phyloP scores from a whole-genome alignment of 2,797 vertebrate genomes.

The Gymnoscopelus microlampas region DNA sequence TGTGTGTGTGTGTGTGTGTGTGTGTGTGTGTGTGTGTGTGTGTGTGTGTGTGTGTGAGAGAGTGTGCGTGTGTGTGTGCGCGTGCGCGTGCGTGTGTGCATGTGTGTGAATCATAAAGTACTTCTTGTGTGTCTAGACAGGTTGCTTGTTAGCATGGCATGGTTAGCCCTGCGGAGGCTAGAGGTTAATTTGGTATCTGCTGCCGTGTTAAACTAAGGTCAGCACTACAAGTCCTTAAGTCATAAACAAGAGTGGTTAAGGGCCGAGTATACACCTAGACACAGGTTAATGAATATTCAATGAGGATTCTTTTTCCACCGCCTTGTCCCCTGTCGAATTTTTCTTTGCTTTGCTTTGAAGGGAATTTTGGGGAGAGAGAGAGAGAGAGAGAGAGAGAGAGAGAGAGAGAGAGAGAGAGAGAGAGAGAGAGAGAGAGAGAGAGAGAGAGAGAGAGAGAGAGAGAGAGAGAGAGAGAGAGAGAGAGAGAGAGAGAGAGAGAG shows the following conservation, averaged over 20 bases:
- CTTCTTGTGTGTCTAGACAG: conserved; percentile 85
- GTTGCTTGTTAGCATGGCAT: conserved; percentile 88
- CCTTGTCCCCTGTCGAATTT: conserved; percentile 53
- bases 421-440: conserved; percentile 44
- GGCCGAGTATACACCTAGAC: conserved; percentile 86
- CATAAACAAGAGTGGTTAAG: conserved; percentile 88
- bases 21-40: conserved; percentile 4
- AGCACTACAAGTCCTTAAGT: conserved; percentile 88
- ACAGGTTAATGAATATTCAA: conserved; percentile 87
- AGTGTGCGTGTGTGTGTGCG: conserved; percentile 9
- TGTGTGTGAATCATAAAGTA: conserved; percentile 79
- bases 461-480: conserved; percentile 44
- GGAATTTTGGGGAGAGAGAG: conserved; percentile 52
- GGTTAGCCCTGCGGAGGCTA: conserved; percentile 83
- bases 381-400: conserved; percentile 42
- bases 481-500: conserved; percentile 44
- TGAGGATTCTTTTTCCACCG: conserved; percentile 71
- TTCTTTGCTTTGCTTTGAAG: conserved; percentile 57
- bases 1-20: conserved; percentile 7
- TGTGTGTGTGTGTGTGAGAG: background rate
- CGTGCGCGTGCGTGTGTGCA: background rate
- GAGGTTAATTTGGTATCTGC: conserved; percentile 90
- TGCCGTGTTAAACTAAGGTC: conserved; percentile 88
- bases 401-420: conserved; percentile 44
- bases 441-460: conserved; percentile 44